Base-by-base conservation (phyloP, 2,888 invertebrate species). In the Hydroisotoma schaefferi region DNA sequence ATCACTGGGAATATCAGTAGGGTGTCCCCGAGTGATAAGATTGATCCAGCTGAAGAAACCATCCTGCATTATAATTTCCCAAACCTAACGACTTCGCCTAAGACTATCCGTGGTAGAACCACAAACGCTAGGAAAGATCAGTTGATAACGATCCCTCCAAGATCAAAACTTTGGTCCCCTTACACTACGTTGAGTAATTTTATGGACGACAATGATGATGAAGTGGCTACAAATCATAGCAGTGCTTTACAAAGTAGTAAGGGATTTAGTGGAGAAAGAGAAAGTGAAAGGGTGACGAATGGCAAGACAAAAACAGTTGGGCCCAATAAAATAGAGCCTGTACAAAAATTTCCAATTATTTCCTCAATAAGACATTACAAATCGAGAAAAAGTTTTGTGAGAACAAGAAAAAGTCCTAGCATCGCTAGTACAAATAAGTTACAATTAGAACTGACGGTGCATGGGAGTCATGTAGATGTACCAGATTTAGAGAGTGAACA, bases 281-380 rank as follows among this genome's bases (percentile, higher is more conserved):
- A n/a, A n/a, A n/a, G n/a, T n/a, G n/a, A n/a, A n/a, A n/a, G n/a
- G n/a, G n/a, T n/a, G n/a, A 20, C 43, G 5, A 8, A 43, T 6
- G 43, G 18, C 18, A 38, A 52, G 5, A 22, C 5, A 52, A 8
- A 20, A 37, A 3, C 20, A 37, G 37, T 22, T 37, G 33, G 27
- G 18, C 23, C 26, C 37, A 28, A 49, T 8, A n/a, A 43, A 6
- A 43, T 43, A 6, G 22, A 47, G 12, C 26, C 3, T 18, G 2
- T 5, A 29, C 53, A 38, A 23, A 62, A 66, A 61, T 54, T 63
- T 22, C 70, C 70, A 22, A 60, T 69, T 57, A 70, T 72, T 55
- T 67, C 70, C 33, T 70, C 68, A 44, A 72, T 72, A 59, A 59
- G 72, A 51, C 72, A 72, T 58, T 65, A 67, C 63, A 67, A 68